Conservation (phyloP, 2,113 vertebrate genomes). For the Kryptolebias marmoratus region DNA sequence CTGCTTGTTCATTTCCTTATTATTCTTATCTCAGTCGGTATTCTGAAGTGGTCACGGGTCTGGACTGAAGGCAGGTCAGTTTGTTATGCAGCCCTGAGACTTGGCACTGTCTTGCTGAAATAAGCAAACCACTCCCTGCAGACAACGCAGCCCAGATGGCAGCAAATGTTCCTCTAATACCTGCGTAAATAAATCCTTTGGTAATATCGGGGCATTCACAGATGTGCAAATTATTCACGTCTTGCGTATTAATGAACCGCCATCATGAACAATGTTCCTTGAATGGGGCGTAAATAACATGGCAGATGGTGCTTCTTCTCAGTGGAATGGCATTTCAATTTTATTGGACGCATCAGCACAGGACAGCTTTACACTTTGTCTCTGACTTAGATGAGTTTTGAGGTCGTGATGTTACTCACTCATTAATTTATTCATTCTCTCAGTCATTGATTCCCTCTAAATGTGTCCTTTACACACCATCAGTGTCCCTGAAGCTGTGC, state of each 20-base stretch:
- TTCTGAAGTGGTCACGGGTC: background rate
- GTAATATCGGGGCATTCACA: background rate
- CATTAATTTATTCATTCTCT: no score
- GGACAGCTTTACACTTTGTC: background rate
- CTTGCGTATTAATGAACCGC: background rate
- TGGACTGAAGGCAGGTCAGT: background rate
- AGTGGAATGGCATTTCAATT: background rate
- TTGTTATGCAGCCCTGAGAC: background rate
- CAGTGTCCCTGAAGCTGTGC: background rate
- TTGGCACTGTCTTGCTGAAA: slow-evolving; percentile 1
- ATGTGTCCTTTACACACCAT: no score
- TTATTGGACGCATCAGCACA: background rate
- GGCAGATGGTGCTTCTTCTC: background rate
- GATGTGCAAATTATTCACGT: background rate
- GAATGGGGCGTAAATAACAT: background rate
- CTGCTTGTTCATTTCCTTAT: background rate
- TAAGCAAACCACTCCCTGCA: background rate
- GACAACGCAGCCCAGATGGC: background rate
- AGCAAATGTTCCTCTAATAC: background rate
- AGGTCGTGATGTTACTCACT: no score
- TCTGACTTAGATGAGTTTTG: no score
- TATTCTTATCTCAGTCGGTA: background rate
- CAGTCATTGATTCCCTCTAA: no score
- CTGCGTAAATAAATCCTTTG: background rate
- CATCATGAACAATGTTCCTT: background rate